Evolutionary conservation across 2,113 vertebrate genomes (phyloP).

Genomic region (Pagrus major): DNA sequence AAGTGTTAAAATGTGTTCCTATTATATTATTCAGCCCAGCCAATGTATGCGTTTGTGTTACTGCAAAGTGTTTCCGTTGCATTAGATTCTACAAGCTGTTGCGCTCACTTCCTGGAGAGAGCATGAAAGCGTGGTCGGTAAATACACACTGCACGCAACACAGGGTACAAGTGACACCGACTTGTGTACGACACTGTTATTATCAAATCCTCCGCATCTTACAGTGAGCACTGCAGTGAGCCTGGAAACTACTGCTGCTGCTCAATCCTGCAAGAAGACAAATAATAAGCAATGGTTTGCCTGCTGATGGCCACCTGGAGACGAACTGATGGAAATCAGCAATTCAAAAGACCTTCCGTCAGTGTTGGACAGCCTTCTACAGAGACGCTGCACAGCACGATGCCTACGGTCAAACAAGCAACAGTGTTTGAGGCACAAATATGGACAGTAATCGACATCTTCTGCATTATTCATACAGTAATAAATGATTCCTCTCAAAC

Average conservation of each 20-base stretch:
- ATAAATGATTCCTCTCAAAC: background rate
- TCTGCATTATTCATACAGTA: conserved; percentile 20
- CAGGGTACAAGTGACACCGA: conserved; percentile 1
- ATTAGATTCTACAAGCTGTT: background rate
- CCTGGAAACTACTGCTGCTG: background rate
- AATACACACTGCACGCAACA: background rate
- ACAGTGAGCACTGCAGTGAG: background rate
- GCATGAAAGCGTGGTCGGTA: background rate
- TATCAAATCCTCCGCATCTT: background rate
- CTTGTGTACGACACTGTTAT: background rate
- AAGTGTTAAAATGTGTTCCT: background rate
- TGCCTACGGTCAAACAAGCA: background rate
- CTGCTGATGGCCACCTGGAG: background rate
- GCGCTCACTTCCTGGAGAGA: background rate
- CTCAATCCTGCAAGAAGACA: background rate
- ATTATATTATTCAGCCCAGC: background rate
- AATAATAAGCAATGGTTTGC: background rate
- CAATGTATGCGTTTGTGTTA: background rate
- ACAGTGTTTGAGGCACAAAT: background rate
- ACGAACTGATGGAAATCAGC: background rate
- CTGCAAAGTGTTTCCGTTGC: background rate
- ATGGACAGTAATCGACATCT: background rate
- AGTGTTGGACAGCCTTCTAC: too few relatives aligned
- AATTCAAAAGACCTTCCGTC: too few relatives aligned
- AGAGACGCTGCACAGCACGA: too few relatives aligned